Evolutionary conservation across 2,797 vertebrate species (phyloP).

Genomic region (Poecilia picta): DNA sequence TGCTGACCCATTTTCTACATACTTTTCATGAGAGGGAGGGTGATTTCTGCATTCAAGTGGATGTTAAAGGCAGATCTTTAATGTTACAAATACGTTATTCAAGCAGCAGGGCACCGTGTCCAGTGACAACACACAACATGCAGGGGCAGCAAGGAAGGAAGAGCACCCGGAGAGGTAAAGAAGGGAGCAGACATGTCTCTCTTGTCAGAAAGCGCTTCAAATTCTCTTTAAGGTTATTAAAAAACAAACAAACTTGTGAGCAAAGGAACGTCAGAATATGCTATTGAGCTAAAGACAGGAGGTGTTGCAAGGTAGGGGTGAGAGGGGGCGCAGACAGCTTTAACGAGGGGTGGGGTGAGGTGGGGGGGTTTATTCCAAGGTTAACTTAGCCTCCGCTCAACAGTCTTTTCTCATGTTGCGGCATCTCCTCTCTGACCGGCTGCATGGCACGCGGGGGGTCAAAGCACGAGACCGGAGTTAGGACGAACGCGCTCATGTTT

Average conservation of each 20-base stretch:
- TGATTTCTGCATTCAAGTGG: not conserved
- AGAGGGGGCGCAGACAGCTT: conserved; percentile 9
- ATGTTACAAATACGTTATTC: conserved; percentile 24
- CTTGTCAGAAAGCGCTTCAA: not conserved
- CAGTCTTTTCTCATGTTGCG: conserved; percentile 74
- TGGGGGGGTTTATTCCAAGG: conserved; percentile 59
- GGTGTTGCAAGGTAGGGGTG: not conserved
- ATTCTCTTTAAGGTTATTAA: not conserved
- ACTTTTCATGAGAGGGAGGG: not conserved
- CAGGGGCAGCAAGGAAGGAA: conserved; percentile 20
- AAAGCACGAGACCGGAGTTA: conserved; percentile 32
- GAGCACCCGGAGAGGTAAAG: not conserved
- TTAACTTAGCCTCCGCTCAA: conserved; percentile 72
- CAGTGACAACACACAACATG: conserved; percentile 14
- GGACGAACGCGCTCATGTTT: conserved; percentile 18
- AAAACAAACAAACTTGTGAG: conserved; percentile 24
- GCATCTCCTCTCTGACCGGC: conserved; percentile 27
- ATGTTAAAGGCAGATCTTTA: conserved; percentile 24
- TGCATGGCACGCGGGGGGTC: conserved; percentile 41
- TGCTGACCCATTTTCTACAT: conserved; percentile 42
- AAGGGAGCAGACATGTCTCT: not conserved
- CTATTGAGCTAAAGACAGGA: not conserved
- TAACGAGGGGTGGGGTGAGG: not conserved
- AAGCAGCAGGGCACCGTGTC: conserved; percentile 6
- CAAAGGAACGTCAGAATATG: not conserved